Evolutionary conservation across 2,797 vertebrate genomes (phyloP).

Genomic region (Halcyon badia): DNA sequence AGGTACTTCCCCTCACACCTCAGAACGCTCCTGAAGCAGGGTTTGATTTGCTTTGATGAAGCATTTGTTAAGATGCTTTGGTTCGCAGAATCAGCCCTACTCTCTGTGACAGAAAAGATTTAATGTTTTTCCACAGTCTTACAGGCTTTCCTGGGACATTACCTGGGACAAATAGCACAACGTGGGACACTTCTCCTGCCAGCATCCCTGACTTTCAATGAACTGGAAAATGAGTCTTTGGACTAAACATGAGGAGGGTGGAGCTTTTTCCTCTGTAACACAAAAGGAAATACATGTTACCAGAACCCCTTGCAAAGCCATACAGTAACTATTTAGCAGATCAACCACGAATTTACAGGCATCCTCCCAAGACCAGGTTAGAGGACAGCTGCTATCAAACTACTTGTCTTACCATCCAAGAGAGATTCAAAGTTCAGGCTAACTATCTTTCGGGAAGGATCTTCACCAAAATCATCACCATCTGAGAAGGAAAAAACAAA

Average conservation of each 20-base stretch:
- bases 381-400: neutral
- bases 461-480: constrained; percentile 63
- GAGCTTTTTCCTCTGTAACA: constrained; percentile 78
- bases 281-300: neutral
- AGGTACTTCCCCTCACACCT: neutral
- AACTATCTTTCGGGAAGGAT: constrained; percentile 67
- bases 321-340: neutral
- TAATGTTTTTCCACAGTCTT: neutral
- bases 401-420: constrained; percentile 81
- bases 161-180: constrained; percentile 79
- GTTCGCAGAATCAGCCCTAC: neutral
- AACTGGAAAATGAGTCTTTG: constrained; percentile 82
- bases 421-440: constrained; percentile 77
- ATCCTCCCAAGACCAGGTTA: neutral
- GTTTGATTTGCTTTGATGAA: neutral
- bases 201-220: constrained; percentile 69
- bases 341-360: neutral
- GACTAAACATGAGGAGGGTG: constrained; percentile 81
- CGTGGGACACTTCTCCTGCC: constrained; percentile 76
- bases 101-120: neutral
- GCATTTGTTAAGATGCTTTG: neutral
- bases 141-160: constrained; percentile 9
- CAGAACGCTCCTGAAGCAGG: neutral
- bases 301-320: neutral
- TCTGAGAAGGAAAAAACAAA: constrained; percentile 50